Evolutionary conservation across 2,797 vertebrate species (phyloP).

Genomic region (Cyprinella venusta): DNA sequence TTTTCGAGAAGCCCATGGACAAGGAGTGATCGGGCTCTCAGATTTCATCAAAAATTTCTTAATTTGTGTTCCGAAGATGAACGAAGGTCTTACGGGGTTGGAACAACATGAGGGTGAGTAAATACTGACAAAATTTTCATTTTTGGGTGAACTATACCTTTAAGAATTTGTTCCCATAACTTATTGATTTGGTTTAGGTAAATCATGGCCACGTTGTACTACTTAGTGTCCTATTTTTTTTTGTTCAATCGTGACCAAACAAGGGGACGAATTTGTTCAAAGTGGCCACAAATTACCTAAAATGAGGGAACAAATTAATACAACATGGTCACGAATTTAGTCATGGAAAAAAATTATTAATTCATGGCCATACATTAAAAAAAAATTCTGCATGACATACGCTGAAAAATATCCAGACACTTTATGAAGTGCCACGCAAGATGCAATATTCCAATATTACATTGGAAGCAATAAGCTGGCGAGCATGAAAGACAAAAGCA

Average conservation of each 20-base stretch:
- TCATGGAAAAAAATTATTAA: not conserved
- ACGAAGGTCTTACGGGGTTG: no score
- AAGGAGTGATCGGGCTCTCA: no score
- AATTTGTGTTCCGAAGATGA: no score
- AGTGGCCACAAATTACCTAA: conserved; percentile 9
- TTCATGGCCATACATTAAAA: not conserved
- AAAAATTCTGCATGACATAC: not conserved
- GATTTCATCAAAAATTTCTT: no score
- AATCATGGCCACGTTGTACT: not conserved
- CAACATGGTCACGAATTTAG: not conserved
- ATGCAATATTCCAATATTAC: conserved; percentile 56
- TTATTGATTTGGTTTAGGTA: not conserved
- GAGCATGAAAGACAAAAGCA: conserved; percentile 34
- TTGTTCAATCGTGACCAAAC: not conserved
- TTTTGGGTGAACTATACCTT: no score
- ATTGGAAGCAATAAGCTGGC: conserved; percentile 46
- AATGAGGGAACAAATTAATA: not conserved
- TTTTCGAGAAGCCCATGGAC: no score
- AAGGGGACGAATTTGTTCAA: conserved; percentile 2
- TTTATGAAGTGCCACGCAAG: conserved; percentile 31
- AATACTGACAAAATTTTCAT: no score
- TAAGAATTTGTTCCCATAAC: not conserved
- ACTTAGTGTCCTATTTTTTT: not conserved
- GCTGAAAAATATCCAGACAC: conserved; percentile 32
- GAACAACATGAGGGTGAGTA: no score